Evolutionary conservation across 2,797 vertebrate genomes (phyloP).

Genomic region (Euphonia xanthogaster): DNA sequence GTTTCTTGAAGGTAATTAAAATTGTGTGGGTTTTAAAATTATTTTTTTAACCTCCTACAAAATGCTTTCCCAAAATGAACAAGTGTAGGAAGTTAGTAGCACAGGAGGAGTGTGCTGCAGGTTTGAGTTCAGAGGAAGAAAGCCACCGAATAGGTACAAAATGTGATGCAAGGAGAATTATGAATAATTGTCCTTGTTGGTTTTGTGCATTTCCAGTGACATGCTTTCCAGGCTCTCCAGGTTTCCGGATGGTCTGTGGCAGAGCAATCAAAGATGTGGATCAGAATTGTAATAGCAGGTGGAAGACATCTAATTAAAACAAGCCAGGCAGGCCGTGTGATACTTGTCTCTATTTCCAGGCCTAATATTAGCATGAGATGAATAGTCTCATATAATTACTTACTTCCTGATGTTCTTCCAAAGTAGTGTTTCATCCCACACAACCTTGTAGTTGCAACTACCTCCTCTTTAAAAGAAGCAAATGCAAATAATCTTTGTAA

Average conservation of each 20-base stretch:
- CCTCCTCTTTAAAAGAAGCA: neutral
- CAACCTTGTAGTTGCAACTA: neutral
- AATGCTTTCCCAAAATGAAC: neutral
- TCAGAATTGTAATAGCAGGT: neutral
- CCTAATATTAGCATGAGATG: constrained; percentile 16
- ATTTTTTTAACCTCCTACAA: neutral
- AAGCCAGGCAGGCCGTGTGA: neutral
- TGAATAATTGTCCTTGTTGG: neutral
- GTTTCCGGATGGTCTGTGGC: neutral
- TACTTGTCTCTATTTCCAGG: constrained; percentile 30
- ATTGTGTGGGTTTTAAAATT: neutral
- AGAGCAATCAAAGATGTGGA: neutral
- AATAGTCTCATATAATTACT: constrained; percentile 2
- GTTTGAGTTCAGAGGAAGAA: neutral
- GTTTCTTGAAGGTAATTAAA: neutral
- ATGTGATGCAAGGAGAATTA: neutral
- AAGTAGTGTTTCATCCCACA: neutral
- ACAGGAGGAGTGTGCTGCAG: neutral
- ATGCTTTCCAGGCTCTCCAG: neutral
- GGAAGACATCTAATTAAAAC: constrained; percentile 17
- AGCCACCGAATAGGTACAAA: neutral
- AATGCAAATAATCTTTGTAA: neutral
- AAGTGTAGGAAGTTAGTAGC: neutral
- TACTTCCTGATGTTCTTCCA: constrained; percentile 12
- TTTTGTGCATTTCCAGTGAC: neutral